phyloP scores from a whole-genome alignment of 2,888 invertebrate species.

The Leuctra nigra region DNA sequence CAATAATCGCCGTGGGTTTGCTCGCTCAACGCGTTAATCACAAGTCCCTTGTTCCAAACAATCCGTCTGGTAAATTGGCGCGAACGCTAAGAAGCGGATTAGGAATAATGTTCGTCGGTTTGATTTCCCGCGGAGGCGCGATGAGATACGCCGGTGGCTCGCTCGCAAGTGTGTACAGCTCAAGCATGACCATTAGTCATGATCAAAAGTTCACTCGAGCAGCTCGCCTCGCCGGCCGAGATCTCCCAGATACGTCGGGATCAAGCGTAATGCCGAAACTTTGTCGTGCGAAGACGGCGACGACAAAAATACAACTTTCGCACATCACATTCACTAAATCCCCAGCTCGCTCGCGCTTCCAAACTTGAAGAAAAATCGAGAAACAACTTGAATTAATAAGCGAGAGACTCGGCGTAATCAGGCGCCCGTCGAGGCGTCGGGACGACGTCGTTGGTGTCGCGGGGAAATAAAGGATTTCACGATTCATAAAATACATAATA shows the following conservation, averaged over 20 bases:
- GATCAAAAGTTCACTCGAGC: conserved; percentile 12
- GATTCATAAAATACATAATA: not conserved
- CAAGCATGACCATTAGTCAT: conserved; percentile 14
- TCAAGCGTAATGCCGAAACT: conserved; percentile 14
- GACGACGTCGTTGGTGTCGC: no score
- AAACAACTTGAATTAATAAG: conserved; percentile 15
- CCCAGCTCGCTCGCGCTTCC: not conserved
- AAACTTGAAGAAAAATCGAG: conserved; percentile 11
- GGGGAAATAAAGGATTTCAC: no score
- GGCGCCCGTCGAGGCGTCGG: no score
- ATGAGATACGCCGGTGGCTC: not conserved
- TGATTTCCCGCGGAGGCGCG: no score
- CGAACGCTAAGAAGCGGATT: no score
- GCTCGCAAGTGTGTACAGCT: not conserved
- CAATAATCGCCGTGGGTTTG: no score
- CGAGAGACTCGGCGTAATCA: no score
- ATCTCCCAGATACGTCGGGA: conserved; percentile 8
- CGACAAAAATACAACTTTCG: conserved; percentile 15
- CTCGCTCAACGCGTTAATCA: no score
- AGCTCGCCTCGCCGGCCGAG: not conserved
- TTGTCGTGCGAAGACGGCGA: not conserved
- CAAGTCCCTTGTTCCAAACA: no score
- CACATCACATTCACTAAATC: no score
- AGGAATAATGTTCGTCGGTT: no score
- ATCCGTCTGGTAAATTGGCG: no score